phyloP scores from a whole-genome alignment of 1,140 invertebrate species.

The Harpegnathos saltator region DNA sequence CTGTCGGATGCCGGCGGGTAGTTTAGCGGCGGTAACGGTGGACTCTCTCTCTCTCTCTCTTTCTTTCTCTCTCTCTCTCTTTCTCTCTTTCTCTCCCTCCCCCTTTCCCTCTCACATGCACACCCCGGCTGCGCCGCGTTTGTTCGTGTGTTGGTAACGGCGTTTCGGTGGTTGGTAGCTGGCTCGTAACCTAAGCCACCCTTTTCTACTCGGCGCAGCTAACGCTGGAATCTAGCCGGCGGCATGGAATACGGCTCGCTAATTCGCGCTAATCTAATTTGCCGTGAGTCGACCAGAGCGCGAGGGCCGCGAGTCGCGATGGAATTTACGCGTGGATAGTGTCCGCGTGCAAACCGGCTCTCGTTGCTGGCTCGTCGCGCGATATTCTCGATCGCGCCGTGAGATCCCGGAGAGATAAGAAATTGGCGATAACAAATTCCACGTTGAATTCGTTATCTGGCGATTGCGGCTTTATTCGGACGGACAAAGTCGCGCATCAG shows the following conservation, averaged over 20 bases:
- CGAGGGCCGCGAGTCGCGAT: constrained; percentile 69
- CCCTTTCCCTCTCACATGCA: not conserved
- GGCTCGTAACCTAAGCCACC: constrained; percentile 64
- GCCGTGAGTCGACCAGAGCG: constrained; percentile 70
- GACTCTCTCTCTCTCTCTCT: not conserved
- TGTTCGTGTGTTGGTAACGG: not conserved
- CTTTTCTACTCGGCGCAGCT: constrained; percentile 58
- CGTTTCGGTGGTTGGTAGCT: constrained; percentile 41
- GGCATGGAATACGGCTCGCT: constrained; percentile 80
- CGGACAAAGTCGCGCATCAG: too few relatives aligned
- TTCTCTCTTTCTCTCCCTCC: not conserved
- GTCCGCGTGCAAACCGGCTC: too few relatives aligned
- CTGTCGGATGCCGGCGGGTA: constrained; percentile 8
- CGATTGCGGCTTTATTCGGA: too few relatives aligned
- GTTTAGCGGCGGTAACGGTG: constrained; percentile 31
- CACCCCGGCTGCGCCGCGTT: not conserved
- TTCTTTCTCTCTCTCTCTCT: too few relatives aligned
- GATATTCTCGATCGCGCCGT: too few relatives aligned
- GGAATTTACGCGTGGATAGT: not conserved
- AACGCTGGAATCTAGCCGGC: constrained; percentile 77
- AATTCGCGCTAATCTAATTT: constrained; percentile 85
- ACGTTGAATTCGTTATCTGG: too few relatives aligned
- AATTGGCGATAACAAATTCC: too few relatives aligned
- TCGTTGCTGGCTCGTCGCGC: too few relatives aligned
- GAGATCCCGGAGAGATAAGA: too few relatives aligned